Evolutionary conservation across 2,888 invertebrate species (phyloP).

Genomic region (Meteorus cinctellus): DNA sequence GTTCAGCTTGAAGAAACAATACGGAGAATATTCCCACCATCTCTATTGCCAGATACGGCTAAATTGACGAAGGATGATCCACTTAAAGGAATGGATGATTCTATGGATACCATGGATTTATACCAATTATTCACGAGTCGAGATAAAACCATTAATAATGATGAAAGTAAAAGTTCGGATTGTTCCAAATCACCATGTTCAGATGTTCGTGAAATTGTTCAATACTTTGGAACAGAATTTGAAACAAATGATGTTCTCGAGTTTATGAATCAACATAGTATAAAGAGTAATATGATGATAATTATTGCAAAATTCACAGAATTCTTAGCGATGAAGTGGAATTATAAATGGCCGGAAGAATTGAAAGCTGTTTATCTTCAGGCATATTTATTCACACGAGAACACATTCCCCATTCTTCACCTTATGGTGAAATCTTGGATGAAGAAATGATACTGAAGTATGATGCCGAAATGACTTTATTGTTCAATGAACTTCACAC

Average conservation of each 20-base stretch:
- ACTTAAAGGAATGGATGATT: conserved; percentile 75
- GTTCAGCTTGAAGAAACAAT: conserved; percentile 80
- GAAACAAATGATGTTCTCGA: conserved; percentile 80
- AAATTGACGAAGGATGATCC: conserved; percentile 73
- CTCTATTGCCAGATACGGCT: conserved; percentile 73
- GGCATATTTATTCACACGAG: conserved; percentile 77
- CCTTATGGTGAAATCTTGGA: conserved; percentile 70
- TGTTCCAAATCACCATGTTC: conserved; percentile 68
- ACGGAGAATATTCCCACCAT: conserved; percentile 79
- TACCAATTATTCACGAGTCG: conserved; percentile 78
- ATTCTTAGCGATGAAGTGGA: conserved; percentile 78
- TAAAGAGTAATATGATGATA: conserved; percentile 75
- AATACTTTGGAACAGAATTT: conserved; percentile 80
- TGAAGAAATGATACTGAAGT: conserved; percentile 70
- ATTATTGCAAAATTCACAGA: conserved; percentile 78
- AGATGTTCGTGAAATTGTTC: conserved; percentile 44
- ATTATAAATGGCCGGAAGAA: conserved; percentile 79
- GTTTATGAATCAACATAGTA: conserved; percentile 76
- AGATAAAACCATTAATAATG: conserved; percentile 61
- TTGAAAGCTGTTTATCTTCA: conserved; percentile 77
- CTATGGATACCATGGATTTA: conserved; percentile 79
- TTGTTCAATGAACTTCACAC: conserved; percentile 76
- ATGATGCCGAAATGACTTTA: conserved; percentile 75
- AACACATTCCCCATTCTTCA: conserved; percentile 76
- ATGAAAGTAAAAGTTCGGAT: conserved; percentile 62